Evolutionary conservation across 2,113 vertebrate genomes (phyloP), one percentile per base, ranked within the genome.

Genomic region (Plestiodon gilberti): DNA sequence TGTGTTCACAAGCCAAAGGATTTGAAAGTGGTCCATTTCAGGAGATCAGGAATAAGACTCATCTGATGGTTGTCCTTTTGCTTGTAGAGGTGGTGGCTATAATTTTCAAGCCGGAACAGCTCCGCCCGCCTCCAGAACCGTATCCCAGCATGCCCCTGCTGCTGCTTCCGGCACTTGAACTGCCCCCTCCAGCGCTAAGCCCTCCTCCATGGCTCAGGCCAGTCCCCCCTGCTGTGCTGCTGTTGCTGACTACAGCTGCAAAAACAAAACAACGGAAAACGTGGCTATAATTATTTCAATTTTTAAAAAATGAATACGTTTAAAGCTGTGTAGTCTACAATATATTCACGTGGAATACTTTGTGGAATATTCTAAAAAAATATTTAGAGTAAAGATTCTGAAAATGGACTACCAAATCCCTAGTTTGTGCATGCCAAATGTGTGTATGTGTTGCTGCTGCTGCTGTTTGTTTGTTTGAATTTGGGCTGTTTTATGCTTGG

Each of bases 171-270:
- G 57, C 75, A 75, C 28, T 84, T 14, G 82, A 62, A 25, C 77
- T 13, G 20, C 84, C 67, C 55, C 30, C 61, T 81, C 69, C 57
- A 28, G 35, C 1, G 18, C 78, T 73, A 22, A 81, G 38, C 20
- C 28, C 43, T 43, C n/a, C 59, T 35, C 40, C 57, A 3, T 23
- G n/a, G 28, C 69, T 62, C 30, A 64, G 40, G 8, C 78, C 93
- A 13, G 92, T 75, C 28, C 78, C 85, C 25, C 55, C 78, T 23
- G 20, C 4, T 14, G 6, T 38, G 59, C 40, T 30, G 22, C 23
- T 87, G 85, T 43, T 81, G 78, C 69, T 87, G 43, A 87, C 57
- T 11, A 87, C 78, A 64, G 85, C 85, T 81, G 43, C n/a, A 73
- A 84, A 43, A 65, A 52, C 6, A 57, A 15, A 15, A 33, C 35